phyloP scores from a whole-genome alignment of 2,113 vertebrate species.

The Shinisaurus crocodilurus region DNA sequence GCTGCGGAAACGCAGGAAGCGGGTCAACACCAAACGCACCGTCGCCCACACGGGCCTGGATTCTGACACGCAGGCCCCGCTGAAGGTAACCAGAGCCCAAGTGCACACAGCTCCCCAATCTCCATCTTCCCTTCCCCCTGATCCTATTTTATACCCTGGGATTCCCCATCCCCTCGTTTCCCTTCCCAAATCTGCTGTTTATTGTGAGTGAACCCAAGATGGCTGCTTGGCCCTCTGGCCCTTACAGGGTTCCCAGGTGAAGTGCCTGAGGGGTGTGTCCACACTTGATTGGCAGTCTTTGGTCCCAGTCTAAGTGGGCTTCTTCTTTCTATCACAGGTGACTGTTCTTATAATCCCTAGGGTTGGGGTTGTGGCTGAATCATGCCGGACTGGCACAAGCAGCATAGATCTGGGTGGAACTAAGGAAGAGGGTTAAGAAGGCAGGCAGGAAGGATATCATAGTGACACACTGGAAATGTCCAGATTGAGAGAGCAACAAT shows the following conservation, averaged over 20 bases:
- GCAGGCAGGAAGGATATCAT: not conserved
- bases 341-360: not conserved
- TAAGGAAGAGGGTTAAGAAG: too few species aligned
- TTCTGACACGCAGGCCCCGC: constrained; percentile 67
- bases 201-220: fast-evolving
- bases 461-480: too few species aligned
- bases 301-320: not conserved
- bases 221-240: not conserved
- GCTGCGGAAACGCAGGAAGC: constrained; percentile 80
- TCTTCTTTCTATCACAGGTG: not conserved
- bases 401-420: not conserved
- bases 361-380: not conserved
- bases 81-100: constrained; percentile 74
- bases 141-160: not conserved
- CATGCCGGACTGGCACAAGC: not conserved
- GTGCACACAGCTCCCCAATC: fast-evolving
- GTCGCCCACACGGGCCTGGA: constrained; percentile 71
- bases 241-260: fast-evolving
- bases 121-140: not conserved
- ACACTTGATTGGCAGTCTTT: not conserved
- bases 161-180: not conserved
- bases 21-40: constrained; percentile 82
- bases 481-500: too few species aligned
- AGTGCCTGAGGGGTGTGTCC: not conserved
- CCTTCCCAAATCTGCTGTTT: not conserved